A percentile compares a stretch with the other conserved stretches of the same genome.
phyloP scores from a whole-genome alignment of 2,888 invertebrate species.

The Hemistola chrysoprasaria region DNA sequence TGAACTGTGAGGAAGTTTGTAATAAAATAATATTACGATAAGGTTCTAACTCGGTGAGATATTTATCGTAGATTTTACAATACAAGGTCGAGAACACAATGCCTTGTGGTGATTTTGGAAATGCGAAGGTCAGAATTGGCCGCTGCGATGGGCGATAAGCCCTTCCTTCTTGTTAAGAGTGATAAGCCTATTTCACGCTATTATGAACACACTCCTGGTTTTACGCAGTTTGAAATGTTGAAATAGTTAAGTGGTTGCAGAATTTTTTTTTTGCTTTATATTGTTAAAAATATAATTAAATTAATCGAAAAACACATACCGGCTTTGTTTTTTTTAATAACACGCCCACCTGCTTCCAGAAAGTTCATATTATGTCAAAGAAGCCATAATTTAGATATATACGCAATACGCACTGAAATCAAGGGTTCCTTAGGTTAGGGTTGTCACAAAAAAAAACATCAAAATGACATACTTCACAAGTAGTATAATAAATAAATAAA shows the following conservation, averaged over 20 bases:
- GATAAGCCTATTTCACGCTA: slow-evolving; percentile 68
- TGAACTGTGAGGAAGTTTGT: slow-evolving; percentile 4
- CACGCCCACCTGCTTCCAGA: no score
- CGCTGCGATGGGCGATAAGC: slow-evolving; percentile 60
- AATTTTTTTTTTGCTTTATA: no score
- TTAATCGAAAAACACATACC: no score
- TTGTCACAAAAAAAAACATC: slow-evolving; percentile 7
- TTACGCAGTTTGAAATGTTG: slow-evolving; percentile 10
- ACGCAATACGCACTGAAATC: no score
- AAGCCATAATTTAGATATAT: no score
- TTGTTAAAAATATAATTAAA: no score
- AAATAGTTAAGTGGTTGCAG: no score
- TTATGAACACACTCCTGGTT: slow-evolving; percentile 41
- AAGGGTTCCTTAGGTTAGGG: no score
- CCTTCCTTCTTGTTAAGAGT: slow-evolving; percentile 59
- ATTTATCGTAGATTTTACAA: slow-evolving; percentile 19
- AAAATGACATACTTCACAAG: slow-evolving; percentile 38
- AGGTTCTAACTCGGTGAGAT: slow-evolving; percentile 3
- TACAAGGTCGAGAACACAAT: slow-evolving; percentile 50
- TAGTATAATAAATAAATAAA: slow-evolving; percentile 72
- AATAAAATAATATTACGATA: slow-evolving; percentile 38
- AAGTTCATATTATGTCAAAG: no score
- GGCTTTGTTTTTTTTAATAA: no score
- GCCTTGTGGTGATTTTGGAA: slow-evolving; percentile 68
- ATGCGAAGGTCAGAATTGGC: slow-evolving; percentile 66